A percentile compares a stretch with the other conserved stretches of the same genome.
phyloP scores from a whole-genome alignment of 35 echinoderm and acorn worm genomes.

The Hemicentrotus pulcherrimus region DNA sequence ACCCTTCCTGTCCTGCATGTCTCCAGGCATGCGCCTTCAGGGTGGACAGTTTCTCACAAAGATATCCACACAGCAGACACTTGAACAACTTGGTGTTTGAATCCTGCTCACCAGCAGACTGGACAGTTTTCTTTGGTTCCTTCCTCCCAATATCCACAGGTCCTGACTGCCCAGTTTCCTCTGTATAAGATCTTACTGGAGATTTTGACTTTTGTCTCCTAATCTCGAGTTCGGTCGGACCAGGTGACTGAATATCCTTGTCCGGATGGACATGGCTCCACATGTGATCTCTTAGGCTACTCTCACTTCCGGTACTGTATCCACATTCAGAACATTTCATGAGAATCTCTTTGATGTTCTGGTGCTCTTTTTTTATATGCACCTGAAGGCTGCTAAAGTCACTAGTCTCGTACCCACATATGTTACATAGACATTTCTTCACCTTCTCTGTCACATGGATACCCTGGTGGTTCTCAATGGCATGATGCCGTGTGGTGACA shows the following conservation, averaged over 20 bases:
- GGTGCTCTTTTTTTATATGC: conserved; percentile 77
- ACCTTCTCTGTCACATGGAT: conserved; percentile 17
- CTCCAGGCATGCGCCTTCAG: conserved; percentile 97
- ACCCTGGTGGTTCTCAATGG: conserved; percentile 73
- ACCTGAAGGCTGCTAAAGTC: conserved; percentile 67
- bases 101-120: conserved; percentile 23
- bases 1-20: conserved; percentile 90
- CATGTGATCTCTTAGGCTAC: conserved; percentile 80
- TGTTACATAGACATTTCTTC: conserved; percentile 81
- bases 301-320: conserved; percentile 71
- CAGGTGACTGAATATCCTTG: neutral
- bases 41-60: conserved; percentile 89
- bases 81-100: conserved; percentile 68
- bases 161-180: neutral
- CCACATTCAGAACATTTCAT: conserved; percentile 97
- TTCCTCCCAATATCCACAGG: neutral
- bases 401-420: conserved; percentile 63
- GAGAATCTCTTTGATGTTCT: conserved; percentile 68
- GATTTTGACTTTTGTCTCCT: neutral
- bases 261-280: conserved; percentile 70
- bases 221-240: neutral
- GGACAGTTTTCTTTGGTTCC: neutral
- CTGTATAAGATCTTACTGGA: neutral
- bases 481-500: conserved; percentile 75
- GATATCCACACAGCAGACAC: conserved; percentile 88